Conservation (phyloP, 2,888 invertebrate species). For the Strigamia transsilvanica region DNA sequence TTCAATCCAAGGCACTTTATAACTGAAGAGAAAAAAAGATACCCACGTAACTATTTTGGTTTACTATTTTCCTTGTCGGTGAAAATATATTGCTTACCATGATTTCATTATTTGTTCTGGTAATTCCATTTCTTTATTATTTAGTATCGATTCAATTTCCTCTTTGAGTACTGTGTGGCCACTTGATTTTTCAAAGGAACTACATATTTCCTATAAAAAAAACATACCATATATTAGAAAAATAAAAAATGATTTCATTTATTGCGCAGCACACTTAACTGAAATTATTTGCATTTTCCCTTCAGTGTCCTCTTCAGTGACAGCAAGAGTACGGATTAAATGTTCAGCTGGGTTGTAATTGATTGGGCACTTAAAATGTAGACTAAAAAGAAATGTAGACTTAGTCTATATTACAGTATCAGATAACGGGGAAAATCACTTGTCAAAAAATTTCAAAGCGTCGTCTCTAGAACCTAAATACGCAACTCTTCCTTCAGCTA, state of each 20-base stretch:
- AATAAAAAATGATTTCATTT: not conserved
- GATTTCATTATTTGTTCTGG: not conserved
- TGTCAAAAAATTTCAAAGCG: constrained; percentile 80
- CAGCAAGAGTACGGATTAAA: constrained; percentile 66
- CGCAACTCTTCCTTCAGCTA: constrained; percentile 91
- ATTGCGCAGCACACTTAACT: not conserved
- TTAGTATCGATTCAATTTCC: not conserved
- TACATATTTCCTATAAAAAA: constrained; percentile 61
- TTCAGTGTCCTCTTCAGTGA: constrained; percentile 64
- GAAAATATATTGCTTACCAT: not conserved
- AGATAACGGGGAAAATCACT: constrained; percentile 69
- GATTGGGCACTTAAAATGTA: constrained; percentile 63
- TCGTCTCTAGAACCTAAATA: constrained; percentile 79
- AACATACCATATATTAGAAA: not conserved
- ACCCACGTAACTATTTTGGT: too few relatives aligned
- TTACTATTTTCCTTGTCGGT: not conserved
- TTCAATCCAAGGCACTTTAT: constrained; percentile 80
- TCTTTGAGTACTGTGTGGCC: constrained; percentile 55
- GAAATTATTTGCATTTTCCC: constrained; percentile 59
- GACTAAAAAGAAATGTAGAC: not conserved
- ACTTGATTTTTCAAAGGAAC: constrained; percentile 60
- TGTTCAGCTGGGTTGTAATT: constrained; percentile 68
- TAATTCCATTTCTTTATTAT: not conserved
- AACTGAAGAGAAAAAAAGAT: not conserved
- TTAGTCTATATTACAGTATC: not conserved